Conservation (phyloP, 2,113 vertebrate species). For the Daboia siamensis region DNA sequence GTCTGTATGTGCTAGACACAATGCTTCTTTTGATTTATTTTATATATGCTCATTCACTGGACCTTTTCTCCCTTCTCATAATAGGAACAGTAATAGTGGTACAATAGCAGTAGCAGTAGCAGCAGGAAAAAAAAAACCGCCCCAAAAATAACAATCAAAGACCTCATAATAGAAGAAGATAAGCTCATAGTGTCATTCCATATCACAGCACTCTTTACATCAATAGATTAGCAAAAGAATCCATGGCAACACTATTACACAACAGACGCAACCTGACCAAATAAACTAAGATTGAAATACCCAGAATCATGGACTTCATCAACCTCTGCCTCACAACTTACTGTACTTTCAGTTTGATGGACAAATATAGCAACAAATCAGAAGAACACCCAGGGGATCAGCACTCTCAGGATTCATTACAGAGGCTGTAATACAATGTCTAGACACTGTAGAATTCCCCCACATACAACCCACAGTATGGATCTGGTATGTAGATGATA, state of each 20-base stretch:
- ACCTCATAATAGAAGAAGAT: not conserved
- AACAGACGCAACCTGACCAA: not conserved
- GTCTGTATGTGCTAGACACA: not conserved
- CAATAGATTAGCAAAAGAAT: not conserved
- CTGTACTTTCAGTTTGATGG: not conserved
- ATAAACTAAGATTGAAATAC: not conserved
- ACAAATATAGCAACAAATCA: not conserved
- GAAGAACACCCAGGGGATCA: not conserved
- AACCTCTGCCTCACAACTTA: not conserved
- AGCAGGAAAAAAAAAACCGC: not conserved
- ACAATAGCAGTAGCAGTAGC: not conserved
- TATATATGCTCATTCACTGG: not conserved
- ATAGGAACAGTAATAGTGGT: not conserved
- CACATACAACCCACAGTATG: not conserved
- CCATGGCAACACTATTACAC: not conserved
- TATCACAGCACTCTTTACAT: not conserved
- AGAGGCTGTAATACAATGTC: not conserved
- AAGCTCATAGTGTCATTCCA: not conserved
- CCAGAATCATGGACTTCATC: not conserved
- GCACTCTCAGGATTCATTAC: not conserved
- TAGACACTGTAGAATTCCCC: not conserved
- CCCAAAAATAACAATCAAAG: not conserved
- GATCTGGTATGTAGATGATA: not conserved
- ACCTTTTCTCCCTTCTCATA: not conserved
- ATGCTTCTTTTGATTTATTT: not conserved